Evolutionary conservation across 2,888 invertebrate genomes (phyloP).

Genomic region (Globia sparganii): DNA sequence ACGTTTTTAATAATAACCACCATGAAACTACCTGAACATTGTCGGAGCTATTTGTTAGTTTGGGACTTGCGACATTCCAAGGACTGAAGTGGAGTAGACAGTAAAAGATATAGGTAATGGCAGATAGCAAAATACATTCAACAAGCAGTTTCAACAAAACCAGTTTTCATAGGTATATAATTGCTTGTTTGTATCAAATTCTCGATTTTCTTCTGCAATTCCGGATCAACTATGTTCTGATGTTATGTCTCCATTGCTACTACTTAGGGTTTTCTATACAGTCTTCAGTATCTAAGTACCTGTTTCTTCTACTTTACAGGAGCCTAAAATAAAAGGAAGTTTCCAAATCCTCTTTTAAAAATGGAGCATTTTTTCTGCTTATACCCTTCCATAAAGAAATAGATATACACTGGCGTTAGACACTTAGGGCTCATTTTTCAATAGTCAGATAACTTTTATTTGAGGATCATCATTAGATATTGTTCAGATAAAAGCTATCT

Average conservation of each 20-base stretch:
- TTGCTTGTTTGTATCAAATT: too few relatives aligned
- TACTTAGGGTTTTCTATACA: background rate
- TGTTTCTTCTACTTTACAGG: background rate
- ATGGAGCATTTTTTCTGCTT: background rate
- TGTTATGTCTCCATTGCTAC: background rate
- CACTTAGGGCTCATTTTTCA: background rate
- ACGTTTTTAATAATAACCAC: constrained; percentile 26
- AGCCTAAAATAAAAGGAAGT: background rate
- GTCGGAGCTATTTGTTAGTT: constrained; percentile 8
- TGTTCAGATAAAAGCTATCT: too few relatives aligned
- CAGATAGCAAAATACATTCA: background rate
- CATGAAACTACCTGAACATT: constrained; percentile 19
- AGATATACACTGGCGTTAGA: background rate
- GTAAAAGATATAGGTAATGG: background rate
- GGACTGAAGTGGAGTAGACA: too few relatives aligned
- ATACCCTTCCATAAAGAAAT: background rate
- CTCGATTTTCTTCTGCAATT: background rate
- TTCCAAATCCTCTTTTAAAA: background rate
- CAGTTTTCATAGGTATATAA: too few relatives aligned
- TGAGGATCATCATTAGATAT: too few relatives aligned
- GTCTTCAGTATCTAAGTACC: background rate
- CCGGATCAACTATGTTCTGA: background rate
- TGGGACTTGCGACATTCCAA: constrained; percentile 3
- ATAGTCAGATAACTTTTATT: too few relatives aligned
- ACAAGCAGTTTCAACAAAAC: background rate